These are phyloP conservation scores for Poecilia latipinna DNA, from an alignment of 2,113 vertebrate species.

Conservation along the genomic window DNA sequence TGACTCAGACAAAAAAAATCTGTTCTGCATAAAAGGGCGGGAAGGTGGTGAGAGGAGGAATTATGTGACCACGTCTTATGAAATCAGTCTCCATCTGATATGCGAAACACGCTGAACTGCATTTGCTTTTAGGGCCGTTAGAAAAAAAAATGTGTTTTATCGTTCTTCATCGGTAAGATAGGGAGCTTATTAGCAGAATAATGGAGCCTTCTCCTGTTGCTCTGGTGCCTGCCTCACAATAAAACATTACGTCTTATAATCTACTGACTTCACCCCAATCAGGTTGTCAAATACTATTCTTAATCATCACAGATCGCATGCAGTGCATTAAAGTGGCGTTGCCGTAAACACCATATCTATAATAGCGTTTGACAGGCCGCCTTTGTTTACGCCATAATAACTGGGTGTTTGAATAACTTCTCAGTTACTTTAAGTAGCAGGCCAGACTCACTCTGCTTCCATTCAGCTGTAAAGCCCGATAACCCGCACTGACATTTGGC, in stretches of 20 bases:
- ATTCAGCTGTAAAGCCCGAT: slow-evolving; percentile 66
- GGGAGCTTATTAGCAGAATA: slow-evolving; percentile 31
- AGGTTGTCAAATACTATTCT: slow-evolving; percentile 70
- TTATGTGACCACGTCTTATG: slow-evolving; percentile 19
- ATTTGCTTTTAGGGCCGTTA: slow-evolving; percentile 11
- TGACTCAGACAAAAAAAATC: slow-evolving; percentile 53
- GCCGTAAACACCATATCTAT: slow-evolving; percentile 73
- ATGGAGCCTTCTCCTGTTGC: slow-evolving; percentile 30
- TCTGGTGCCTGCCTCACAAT: slow-evolving; percentile 40
- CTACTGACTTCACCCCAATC: slow-evolving; percentile 57
- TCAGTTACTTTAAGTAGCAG: slow-evolving; percentile 72
- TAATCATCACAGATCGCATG: slow-evolving; percentile 63
- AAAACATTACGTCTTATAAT: slow-evolving; percentile 54
- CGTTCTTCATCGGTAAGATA: slow-evolving; percentile 34
- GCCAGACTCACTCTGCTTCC: slow-evolving; percentile 75
- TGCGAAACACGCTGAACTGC: slow-evolving; percentile 5
- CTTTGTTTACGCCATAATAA: slow-evolving; percentile 80
- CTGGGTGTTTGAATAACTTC: slow-evolving; percentile 80
- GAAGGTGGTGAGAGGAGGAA: slow-evolving; percentile 38
- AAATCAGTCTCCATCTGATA: slow-evolving; percentile 26
- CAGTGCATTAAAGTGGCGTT: slow-evolving; percentile 73
- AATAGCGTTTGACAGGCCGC: slow-evolving; percentile 73
- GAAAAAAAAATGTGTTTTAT: slow-evolving; percentile 22
- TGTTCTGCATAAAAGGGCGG: slow-evolving; percentile 54
- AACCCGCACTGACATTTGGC: slow-evolving; percentile 73